These are phyloP conservation scores for Ctenodactylus gundi DNA, from an alignment of 2,113 vertebrate species.

Conservation along the genomic window DNA sequence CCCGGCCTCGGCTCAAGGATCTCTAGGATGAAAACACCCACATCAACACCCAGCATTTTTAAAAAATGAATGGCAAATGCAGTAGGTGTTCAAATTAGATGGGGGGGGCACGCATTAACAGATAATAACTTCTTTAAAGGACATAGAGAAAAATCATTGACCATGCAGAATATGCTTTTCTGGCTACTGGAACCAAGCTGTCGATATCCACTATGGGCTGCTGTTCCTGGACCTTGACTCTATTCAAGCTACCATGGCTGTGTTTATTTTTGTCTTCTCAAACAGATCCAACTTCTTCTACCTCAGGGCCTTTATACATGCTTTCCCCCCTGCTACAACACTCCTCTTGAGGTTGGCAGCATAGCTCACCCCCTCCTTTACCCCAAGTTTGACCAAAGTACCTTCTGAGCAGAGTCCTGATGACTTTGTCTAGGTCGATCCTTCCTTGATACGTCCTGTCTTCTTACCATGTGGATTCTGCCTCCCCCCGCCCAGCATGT, in stretches of 20 bases:
- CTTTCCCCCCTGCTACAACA: background rate
- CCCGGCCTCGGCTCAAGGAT: background rate
- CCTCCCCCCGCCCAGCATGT: background rate
- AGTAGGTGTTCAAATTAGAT: background rate
- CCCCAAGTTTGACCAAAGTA: background rate
- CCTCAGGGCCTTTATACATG: background rate
- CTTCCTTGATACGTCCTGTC: background rate
- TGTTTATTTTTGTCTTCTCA: background rate
- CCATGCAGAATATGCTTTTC: background rate
- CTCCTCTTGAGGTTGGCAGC: no score
- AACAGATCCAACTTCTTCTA: background rate
- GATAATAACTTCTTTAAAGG: background rate
- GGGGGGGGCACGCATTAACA: background rate
- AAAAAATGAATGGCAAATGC: background rate
- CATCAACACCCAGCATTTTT: slow-evolving; percentile 13
- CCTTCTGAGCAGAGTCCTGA: background rate
- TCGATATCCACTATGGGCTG: background rate
- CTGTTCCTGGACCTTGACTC: background rate
- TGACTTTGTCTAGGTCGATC: fast-evolving
- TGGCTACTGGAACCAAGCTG: background rate
- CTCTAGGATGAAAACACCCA: slow-evolving; percentile 6
- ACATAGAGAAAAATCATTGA: background rate
- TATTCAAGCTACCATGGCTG: no score
- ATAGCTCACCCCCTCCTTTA: background rate
- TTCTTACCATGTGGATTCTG: fast-evolving